phyloP scores from a whole-genome alignment of 2,113 vertebrate species.

The Uropsilus gracilis region DNA sequence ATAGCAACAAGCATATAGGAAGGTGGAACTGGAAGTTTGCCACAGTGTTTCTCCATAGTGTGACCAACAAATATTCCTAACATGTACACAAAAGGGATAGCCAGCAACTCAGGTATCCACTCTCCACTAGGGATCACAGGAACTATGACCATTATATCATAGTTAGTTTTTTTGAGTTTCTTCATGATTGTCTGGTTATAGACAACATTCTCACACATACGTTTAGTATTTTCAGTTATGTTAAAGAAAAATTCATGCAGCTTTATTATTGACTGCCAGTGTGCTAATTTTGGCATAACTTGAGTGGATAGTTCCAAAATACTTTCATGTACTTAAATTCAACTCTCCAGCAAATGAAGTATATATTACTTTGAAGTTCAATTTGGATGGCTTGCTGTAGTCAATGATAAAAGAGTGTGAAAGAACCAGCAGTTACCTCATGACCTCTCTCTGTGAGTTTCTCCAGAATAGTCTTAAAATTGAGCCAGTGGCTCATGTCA shows the following conservation, averaged over 20 bases:
- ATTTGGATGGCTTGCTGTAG: constrained; percentile 46
- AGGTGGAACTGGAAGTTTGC: constrained; percentile 71
- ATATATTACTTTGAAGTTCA: constrained; percentile 80
- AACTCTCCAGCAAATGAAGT: constrained; percentile 58
- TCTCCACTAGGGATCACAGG: constrained; percentile 72
- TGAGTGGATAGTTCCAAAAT: background rate
- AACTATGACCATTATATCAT: constrained; percentile 75
- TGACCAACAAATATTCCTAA: constrained; percentile 62
- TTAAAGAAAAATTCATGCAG: constrained; percentile 72
- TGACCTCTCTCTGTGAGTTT: no score
- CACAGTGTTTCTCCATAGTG: constrained; percentile 72
- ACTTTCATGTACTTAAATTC: rapidly evolving
- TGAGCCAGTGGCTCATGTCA: no score
- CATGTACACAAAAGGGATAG: constrained; percentile 75
- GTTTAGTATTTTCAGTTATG: background rate
- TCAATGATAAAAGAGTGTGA: constrained; percentile 67
- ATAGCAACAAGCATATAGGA: constrained; percentile 79
- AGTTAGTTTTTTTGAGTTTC: constrained; percentile 71
- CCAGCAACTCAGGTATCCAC: constrained; percentile 79
- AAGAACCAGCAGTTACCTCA: no score
- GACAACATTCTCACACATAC: constrained; percentile 63
- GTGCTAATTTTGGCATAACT: background rate
- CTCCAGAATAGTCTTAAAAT: no score
- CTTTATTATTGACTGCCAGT: constrained; percentile 59
- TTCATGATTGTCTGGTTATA: constrained; percentile 73